These are phyloP conservation scores for Coregonus suidteri DNA, from an alignment of 2,797 vertebrate genomes.

Conservation along the genomic window DNA sequence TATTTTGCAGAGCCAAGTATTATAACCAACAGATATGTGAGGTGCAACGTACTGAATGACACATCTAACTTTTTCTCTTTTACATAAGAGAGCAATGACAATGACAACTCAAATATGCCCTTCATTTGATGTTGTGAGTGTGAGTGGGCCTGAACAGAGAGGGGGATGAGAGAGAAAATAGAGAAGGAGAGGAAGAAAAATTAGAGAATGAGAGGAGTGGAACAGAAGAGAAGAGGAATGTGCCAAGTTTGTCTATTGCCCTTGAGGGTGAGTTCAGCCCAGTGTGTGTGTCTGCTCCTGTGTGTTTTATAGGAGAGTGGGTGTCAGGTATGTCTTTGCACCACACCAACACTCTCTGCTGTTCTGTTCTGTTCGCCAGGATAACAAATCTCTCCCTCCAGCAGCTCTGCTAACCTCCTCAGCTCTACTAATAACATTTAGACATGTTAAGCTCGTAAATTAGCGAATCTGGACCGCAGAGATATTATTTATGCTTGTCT, in stretches of 20 bases:
- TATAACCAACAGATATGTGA: background rate
- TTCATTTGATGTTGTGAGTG: constrained; percentile 73
- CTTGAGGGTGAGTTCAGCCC: constrained; percentile 67
- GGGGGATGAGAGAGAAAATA: constrained; percentile 23
- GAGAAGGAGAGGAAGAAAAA: constrained; percentile 10
- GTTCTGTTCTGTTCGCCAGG: constrained; percentile 57
- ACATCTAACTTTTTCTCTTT: constrained; percentile 10
- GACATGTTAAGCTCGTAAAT: constrained; percentile 85
- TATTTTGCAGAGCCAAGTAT: background rate
- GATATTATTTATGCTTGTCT: constrained; percentile 87
- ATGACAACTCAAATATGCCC: constrained; percentile 67
- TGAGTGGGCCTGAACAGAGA: constrained; percentile 17
- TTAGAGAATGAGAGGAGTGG: constrained; percentile 21
- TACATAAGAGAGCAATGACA: constrained; percentile 61
- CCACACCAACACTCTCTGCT: constrained; percentile 53
- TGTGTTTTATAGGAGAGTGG: constrained; percentile 50
- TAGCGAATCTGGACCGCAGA: constrained; percentile 83
- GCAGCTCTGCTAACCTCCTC: constrained; percentile 80
- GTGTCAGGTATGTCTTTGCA: constrained; percentile 73
- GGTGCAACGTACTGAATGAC: background rate
- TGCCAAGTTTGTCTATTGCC: constrained; percentile 75
- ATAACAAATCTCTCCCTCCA: constrained; percentile 83
- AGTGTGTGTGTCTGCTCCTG: constrained; percentile 13
- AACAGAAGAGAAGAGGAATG: constrained; percentile 38
- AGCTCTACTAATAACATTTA: constrained; percentile 81